Evolutionary conservation across 2,797 vertebrate genomes (phyloP), one percentile per base, ranked within the genome.

Genomic region (Sebastes cheni): DNA sequence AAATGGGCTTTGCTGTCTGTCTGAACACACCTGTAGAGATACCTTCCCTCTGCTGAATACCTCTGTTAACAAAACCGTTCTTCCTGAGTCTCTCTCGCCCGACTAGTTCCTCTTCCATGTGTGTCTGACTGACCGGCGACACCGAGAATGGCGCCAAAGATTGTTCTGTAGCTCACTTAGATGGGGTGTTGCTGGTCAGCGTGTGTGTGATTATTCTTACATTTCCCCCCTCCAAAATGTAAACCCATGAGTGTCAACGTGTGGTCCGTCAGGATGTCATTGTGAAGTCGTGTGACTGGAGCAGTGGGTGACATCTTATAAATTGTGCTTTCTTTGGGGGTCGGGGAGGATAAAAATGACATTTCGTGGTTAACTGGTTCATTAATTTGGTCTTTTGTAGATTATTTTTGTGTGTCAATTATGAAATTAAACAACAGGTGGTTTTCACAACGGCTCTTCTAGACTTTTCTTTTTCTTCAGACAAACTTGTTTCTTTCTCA

Each of bases 341-440:
- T 22, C 56, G 36, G 72, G 76, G 77, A 72, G 85, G 62, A 72
- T 27, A 79, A 81, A 89, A 82, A 84, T 70, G 54, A 86, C 81
- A 90, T 91, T 92, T 93, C 14, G 88, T 92, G 85, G 80, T 93
- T 87, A 91, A 92, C 86, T 82, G 89, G 92, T 94, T 89, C 81
- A 80, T 87, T 93, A 77, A 93, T 93, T 94, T 87, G 86, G 84
- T 92, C 88, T 93, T 94, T 94, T 93, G 93, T 95, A 95, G 94
- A 92, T 94, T 95, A 92, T 95, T 95, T 95, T 95, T 95, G 93
- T 96, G 93, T 95, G 93, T 95, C 91, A 72, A 85, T 90, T 91
- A 94, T 87, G 9, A 91, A 96, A 94, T 92, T 91, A 94, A 96
- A 95, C 88, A 89, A 92, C 86, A 89, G 85, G 89, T 93, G 88